These are phyloP conservation scores for Drosophila kikkawai DNA, from an alignment of 1,140 invertebrate species.

Conservation along the genomic window DNA sequence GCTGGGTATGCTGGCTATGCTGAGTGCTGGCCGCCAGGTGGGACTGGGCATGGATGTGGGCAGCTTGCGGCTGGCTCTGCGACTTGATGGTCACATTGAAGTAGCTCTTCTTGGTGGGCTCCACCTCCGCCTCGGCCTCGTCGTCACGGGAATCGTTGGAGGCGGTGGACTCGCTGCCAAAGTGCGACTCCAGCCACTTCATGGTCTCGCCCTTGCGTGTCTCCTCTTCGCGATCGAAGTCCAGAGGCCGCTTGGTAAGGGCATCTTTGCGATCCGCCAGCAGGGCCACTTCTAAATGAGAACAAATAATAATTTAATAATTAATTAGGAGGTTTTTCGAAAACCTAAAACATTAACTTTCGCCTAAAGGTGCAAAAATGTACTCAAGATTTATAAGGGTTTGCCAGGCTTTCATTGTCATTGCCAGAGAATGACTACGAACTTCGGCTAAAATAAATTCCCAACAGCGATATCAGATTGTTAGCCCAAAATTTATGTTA, in stretches of 20 bases:
- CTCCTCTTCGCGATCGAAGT: constrained; percentile 94
- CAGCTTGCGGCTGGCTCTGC: constrained; percentile 84
- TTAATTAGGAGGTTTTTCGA: not conserved
- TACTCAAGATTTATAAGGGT: not conserved
- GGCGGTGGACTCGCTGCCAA: constrained; percentile 93
- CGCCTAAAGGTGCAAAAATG: not conserved
- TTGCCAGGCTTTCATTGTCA: not conserved
- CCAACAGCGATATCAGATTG: constrained; percentile 1
- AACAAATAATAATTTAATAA: not conserved
- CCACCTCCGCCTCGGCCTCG: constrained; percentile 85
- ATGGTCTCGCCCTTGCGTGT: constrained; percentile 94
- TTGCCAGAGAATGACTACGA: not conserved
- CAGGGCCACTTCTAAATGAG: constrained; percentile 81
- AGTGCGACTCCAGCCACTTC: constrained; percentile 95
- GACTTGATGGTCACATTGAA: constrained; percentile 93
- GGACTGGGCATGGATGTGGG: constrained; percentile 22
- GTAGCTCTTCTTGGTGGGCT: constrained; percentile 89
- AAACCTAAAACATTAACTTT: no score
- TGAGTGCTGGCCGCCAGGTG: constrained; percentile 34
- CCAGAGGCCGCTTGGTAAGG: constrained; percentile 91
- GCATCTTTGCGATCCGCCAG: constrained; percentile 91
- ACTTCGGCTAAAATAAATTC: not conserved
- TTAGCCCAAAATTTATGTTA: constrained; percentile 12
- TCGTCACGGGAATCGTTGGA: constrained; percentile 89
- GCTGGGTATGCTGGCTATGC: constrained; percentile 14